Base-by-base conservation (phyloP, 2,113 vertebrate genomes). In the Danionella cerebrum region DNA sequence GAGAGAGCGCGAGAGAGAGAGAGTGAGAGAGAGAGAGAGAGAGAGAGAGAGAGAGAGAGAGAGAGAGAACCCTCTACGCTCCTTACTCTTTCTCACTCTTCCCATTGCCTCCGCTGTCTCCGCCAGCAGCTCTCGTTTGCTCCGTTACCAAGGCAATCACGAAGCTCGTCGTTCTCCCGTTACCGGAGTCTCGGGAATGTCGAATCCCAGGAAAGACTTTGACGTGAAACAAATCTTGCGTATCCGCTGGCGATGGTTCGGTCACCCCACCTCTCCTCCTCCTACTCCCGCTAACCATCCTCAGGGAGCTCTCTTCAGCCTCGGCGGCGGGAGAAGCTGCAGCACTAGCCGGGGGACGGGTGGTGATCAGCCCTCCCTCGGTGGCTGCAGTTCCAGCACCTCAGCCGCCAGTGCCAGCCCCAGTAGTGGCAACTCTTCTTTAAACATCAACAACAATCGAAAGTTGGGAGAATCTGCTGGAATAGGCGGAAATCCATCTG, bases 181-280 rank as follows among this genome's bases (percentile, higher is more conserved):
- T 80, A 82, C 83, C 78, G 81, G 80, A 90, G 78, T 47, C 42
- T 52, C 78, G 78, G 94, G 90, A 82, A 98, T 98, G 96, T 98
- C 96, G 91, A 92, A 87, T 82, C 91, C 92, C 84, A 91, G 92
- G 85, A 97, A 93, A 90, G 95, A 98, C 84, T 97, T 98, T 87
- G 96, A 98, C 71, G 92, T 98, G 87, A 98, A 96, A 80, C 96
- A 98, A 90, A 96, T 98, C 79, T 90, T 98, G 85, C 89, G 94
- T 88, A 94, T 97, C 87, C 88, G 91, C 91, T 97, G 94, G 95
- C 90, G 90, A 87, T 96, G 94, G 94, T 96, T 98, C 84, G 92
- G 95, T 83, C 94, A 97, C 86, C 92, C 94, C 79, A 83, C 90
- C 1, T 89, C 88, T 54, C 84, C 87, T 70, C 82, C 90, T 70